Conservation (phyloP, 2,113 vertebrate species). For the Pteruthius melanotis region DNA sequence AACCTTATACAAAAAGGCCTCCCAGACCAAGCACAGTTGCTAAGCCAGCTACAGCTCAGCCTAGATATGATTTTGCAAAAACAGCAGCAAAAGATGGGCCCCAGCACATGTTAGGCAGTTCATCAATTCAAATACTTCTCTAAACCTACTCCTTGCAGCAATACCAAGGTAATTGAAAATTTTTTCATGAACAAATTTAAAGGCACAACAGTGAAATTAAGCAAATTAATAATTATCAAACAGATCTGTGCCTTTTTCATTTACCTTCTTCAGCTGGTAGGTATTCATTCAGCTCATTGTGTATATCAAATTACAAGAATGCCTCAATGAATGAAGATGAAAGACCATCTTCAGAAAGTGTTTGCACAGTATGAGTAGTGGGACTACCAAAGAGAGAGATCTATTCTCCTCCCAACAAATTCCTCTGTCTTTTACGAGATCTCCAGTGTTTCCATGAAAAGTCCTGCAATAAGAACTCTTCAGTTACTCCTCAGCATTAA, state of each 20-base stretch:
- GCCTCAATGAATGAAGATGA: too few relatives aligned
- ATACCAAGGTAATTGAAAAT: conserved; percentile 59
- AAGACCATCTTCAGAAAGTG: not conserved
- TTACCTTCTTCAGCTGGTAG: conserved; percentile 35
- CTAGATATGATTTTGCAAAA: not conserved
- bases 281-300: not conserved
- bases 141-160: conserved; percentile 55
- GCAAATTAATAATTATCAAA: conserved; percentile 67
- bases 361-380: not conserved
- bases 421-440: not conserved
- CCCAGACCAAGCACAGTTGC: not conserved
- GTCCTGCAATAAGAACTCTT: not conserved
- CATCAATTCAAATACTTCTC: conserved; percentile 35
- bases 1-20: not conserved
- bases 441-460: not conserved
- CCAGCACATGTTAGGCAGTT: not conserved
- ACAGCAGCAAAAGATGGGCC: conserved; percentile 46
- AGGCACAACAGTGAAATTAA: conserved; percentile 49
- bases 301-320: not conserved
- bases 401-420: not conserved
- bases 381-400: not conserved
- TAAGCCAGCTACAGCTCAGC: not conserved
- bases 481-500: not conserved
- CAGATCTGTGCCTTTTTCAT: conserved; percentile 50
- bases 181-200: conserved; percentile 50